Evolutionary conservation across 2,113 vertebrate genomes (phyloP).

Genomic region (Menidia beryllina): DNA sequence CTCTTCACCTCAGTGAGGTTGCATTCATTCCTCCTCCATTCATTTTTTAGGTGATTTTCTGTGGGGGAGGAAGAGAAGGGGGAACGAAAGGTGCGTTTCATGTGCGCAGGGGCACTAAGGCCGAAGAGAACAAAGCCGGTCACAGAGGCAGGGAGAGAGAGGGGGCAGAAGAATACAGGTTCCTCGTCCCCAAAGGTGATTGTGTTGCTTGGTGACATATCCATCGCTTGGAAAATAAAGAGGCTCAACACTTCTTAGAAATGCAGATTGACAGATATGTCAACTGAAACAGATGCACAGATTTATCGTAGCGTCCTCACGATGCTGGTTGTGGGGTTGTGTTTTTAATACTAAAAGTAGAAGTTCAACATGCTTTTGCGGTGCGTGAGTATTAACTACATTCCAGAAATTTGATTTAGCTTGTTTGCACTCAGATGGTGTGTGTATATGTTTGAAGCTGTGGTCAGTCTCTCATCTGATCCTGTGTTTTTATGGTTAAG

Average conservation of each 20-base stretch:
- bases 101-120: constrained; percentile 34
- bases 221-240: constrained; percentile 11
- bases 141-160: constrained; percentile 12
- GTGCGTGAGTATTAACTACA: neutral
- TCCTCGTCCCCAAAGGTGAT: constrained; percentile 19
- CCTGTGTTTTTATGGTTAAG: constrained; percentile 6
- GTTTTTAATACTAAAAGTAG: neutral
- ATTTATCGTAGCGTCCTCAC: too few species aligned
- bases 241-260: neutral
- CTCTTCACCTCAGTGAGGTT: constrained; percentile 55
- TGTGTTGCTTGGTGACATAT: constrained; percentile 1
- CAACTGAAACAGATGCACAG: neutral
- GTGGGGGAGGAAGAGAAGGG: constrained; percentile 30
- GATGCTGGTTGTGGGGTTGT: too few species aligned
- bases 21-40: constrained; percentile 64
- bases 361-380: neutral
- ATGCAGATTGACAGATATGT: neutral
- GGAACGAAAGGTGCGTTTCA: constrained; percentile 46
- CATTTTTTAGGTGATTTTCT: constrained; percentile 39
- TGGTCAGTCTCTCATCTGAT: neutral
- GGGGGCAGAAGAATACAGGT: constrained; percentile 29
- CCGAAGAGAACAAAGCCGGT: constrained; percentile 42
- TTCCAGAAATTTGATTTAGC: neutral
- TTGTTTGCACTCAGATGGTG: neutral
- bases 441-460: neutral